Percentiles rank a stretch among this genome's conserved stretches.
Evolutionary conservation across 2,113 vertebrate species (phyloP).

Genomic region (Erythrocercus mccallii): DNA sequence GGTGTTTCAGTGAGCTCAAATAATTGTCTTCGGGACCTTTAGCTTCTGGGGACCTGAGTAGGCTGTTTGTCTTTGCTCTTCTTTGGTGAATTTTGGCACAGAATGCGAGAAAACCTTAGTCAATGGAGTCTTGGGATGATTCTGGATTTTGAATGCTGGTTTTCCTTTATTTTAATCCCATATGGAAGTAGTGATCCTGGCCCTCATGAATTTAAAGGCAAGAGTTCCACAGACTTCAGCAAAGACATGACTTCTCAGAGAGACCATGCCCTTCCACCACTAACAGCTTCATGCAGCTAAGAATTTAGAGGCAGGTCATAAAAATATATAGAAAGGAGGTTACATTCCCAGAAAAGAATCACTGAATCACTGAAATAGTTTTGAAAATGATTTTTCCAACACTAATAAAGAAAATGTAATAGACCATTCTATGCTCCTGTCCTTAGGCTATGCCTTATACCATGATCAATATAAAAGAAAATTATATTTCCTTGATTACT

Average conservation of each 20-base stretch:
- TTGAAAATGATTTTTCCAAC: slow-evolving; percentile 51
- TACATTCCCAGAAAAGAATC: slow-evolving; percentile 14
- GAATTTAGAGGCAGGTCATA: neutral
- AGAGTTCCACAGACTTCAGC: neutral
- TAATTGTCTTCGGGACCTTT: neutral
- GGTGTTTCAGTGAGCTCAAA: neutral
- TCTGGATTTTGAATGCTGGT: neutral
- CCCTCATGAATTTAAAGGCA: neutral
- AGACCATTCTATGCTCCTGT: slow-evolving; percentile 54
- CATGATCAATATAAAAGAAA: slow-evolving; percentile 55
- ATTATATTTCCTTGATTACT: slow-evolving; percentile 60
- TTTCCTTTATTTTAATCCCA: neutral
- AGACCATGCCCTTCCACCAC: neutral
- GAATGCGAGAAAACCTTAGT: neutral
- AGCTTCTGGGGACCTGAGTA: neutral
- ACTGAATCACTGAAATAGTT: slow-evolving; percentile 40
- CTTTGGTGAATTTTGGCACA: neutral
- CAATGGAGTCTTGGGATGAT: neutral
- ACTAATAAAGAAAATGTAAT: slow-evolving; percentile 60
- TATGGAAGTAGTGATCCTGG: neutral
- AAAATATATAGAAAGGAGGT: slow-evolving; percentile 34
- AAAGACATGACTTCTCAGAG: neutral
- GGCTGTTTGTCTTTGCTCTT: neutral
- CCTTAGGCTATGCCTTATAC: slow-evolving; percentile 25
- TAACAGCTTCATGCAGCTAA: neutral